Evolutionary conservation across 2,797 vertebrate genomes (phyloP), one percentile per base, ranked within the genome.

Genomic region (Xenopus petersii): DNA sequence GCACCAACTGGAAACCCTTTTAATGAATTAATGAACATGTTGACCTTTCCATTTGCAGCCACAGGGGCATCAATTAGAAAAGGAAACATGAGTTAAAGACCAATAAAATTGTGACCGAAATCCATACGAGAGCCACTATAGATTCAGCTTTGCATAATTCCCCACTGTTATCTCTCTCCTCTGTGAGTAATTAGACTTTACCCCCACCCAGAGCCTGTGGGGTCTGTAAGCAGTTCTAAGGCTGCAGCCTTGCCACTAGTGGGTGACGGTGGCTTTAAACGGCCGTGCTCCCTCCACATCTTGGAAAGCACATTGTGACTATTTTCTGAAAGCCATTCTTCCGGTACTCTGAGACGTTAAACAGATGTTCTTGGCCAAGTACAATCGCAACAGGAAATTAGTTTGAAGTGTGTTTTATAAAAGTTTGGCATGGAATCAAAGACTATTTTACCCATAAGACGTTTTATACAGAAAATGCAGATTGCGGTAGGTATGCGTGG

Each of bases 361-460:
- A 56, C 76, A 79, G 76, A 79, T 79, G 76, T 79, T 67, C 56
- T 62, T 66, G 67, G 76, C 76, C 76, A 74, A 74, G 67, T 66
- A 74, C 76, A 79, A 74, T 73, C 74, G 76, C 67, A 74, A 79
- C 76, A 74, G 76, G 76, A 79, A 79, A 79, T 79, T 62, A 74
- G 72, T 66, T 79, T 66, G 42, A 62, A 79, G 76, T 79, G 76
- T 69, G 60, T 74, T 79, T 73, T 65, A 21, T 73, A 64, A 65
- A 61, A 78, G 71, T 64, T 56, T 79, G 76, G 76, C 71, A 66
- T 21, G 0, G 17, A 65, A 74, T 79, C 76, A 79, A 79, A 79
- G 67, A 74, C 74, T 60, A 70, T 74, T 69, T 74, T 79, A 79
- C 71, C 71, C 76, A 54, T 60, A 74, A 74, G 67, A 74, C 65